Conservation (phyloP, 2,888 invertebrate species). For the Tetanocera ferruginea region DNA sequence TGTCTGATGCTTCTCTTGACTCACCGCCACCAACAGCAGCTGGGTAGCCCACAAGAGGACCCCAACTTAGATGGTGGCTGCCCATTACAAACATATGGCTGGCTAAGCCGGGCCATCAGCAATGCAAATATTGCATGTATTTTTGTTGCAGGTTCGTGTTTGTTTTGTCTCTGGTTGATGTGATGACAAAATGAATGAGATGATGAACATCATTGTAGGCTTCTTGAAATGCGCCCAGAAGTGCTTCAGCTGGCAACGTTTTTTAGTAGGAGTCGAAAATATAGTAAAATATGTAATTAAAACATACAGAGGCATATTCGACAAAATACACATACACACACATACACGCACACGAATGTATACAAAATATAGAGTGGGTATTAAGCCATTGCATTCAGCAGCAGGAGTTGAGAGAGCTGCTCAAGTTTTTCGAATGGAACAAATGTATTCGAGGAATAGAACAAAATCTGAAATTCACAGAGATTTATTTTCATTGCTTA, state of each 20-base stretch:
- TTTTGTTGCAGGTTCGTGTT: constrained; percentile 32
- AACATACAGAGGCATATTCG: neutral
- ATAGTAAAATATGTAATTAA: constrained; percentile 27
- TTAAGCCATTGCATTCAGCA: too few relatives aligned
- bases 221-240: neutral
- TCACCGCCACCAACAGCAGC: neutral
- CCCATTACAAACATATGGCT: neutral
- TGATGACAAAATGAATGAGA: constrained; percentile 24
- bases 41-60: neutral
- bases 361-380: too few relatives aligned
- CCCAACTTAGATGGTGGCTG: neutral
- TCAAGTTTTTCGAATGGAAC: too few relatives aligned
- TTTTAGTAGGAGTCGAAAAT: neutral
- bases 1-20: neutral
- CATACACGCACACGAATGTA: too few relatives aligned
- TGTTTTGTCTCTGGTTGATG: constrained; percentile 35
- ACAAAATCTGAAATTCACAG: neutral
- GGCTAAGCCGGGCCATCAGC: constrained; percentile 37
- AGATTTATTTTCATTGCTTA: constrained; percentile 5
- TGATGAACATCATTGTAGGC: neutral
- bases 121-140: constrained; percentile 42
- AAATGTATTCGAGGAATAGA: neutral
- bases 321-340: too few relatives aligned
- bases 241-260: neutral
- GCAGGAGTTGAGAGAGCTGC: too few relatives aligned